These are phyloP conservation scores for Sinella curviseta DNA, from an alignment of 1,140 invertebrate species.

Conservation along the genomic window DNA sequence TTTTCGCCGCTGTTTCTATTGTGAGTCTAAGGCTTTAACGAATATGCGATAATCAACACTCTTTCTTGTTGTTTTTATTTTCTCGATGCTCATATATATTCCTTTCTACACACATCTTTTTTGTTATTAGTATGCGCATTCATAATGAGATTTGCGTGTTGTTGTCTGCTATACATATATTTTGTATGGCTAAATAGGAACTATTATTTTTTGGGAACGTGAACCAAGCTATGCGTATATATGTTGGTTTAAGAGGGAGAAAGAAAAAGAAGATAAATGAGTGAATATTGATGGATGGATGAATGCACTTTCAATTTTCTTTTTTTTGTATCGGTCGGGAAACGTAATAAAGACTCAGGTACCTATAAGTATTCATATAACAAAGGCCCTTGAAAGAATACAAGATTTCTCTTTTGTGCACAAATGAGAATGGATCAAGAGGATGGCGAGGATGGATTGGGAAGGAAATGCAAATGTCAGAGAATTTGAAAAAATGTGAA, in stretches of 20 bases:
- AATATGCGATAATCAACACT: neutral
- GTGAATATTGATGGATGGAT: neutral
- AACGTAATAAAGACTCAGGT: neutral
- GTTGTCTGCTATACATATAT: too few species aligned
- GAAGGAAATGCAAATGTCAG: neutral
- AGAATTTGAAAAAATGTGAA: neutral
- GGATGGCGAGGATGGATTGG: neutral
- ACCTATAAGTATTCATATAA: too few species aligned
- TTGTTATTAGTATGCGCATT: constrained; percentile 1
- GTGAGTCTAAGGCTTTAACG: neutral
- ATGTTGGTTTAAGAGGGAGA: neutral
- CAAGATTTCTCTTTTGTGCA: neutral
- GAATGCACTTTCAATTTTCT: constrained; percentile 12
- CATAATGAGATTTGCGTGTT: neutral
- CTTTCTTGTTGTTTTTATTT: neutral
- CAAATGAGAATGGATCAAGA: neutral
- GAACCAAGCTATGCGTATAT: neutral
- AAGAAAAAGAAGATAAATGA: neutral
- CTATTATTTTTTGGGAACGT: neutral
- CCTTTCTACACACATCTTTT: neutral
- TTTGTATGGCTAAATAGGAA: neutral
- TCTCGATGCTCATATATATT: neutral
- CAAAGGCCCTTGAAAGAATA: neutral
- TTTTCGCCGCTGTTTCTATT: neutral
- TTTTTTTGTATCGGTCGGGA: neutral